Conservation (phyloP, 2,888 invertebrate species). For the Trichogramma dendrolimi region DNA sequence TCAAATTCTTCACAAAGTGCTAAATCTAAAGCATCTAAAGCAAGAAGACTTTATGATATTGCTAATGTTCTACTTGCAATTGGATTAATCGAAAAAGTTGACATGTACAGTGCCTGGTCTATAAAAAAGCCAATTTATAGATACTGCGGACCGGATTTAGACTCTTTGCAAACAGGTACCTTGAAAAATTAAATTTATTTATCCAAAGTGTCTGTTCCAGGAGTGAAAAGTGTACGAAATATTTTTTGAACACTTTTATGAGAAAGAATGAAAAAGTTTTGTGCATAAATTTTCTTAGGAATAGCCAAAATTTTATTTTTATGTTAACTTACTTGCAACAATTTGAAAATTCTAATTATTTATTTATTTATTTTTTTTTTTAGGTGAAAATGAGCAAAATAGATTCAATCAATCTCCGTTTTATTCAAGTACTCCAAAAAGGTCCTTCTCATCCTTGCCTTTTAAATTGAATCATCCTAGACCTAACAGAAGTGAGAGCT, state of each 20-base stretch:
- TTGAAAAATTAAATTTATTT: constrained; percentile 22
- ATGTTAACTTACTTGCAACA: too few species aligned
- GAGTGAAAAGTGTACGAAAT: background rate
- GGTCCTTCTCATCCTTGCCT: too few species aligned
- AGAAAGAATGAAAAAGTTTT: background rate
- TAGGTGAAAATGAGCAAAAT: background rate
- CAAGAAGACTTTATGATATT: constrained; percentile 71
- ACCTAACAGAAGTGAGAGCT: too few species aligned
- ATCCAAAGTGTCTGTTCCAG: background rate
- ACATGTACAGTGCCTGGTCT: constrained; percentile 55
- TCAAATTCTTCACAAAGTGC: constrained; percentile 45
- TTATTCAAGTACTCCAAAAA: constrained; percentile 30
- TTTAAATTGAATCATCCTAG: too few species aligned
- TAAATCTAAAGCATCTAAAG: constrained; percentile 60
- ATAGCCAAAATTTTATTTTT: too few species aligned
- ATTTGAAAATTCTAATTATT: too few species aligned
- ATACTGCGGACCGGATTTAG: constrained; percentile 58
- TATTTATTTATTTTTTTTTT: background rate
- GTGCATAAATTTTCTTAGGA: background rate
- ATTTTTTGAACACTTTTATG: background rate
- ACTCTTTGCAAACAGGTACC: constrained; percentile 33
- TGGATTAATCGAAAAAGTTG: constrained; percentile 67
- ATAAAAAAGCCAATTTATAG: constrained; percentile 66
- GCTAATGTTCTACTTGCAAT: constrained; percentile 74
- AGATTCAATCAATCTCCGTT: background rate